A percentile compares a stretch with the other conserved stretches of the same genome.
Conservation (phyloP, 2,888 invertebrate species). For the Ferdinandea cuprea region DNA sequence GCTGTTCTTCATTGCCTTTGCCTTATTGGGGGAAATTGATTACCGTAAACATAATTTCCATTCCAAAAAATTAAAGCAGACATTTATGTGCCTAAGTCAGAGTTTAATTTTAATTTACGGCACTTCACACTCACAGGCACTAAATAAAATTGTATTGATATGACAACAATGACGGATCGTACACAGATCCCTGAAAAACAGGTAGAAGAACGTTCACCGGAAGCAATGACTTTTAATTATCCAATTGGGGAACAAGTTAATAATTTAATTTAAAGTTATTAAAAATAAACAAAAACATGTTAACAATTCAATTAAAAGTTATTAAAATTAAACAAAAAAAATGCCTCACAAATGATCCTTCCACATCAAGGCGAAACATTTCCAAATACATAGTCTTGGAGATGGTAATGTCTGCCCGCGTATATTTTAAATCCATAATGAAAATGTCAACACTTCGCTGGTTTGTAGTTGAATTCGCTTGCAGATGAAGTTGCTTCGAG, state of each 20-base stretch:
- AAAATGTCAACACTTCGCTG: conserved; percentile 50
- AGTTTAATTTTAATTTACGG: conserved; percentile 46
- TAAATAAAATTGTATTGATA: conserved; percentile 13
- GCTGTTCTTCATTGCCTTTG: background rate
- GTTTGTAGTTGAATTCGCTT: conserved; percentile 39
- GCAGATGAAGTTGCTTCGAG: conserved; percentile 38
- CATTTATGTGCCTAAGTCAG: conserved; percentile 44
- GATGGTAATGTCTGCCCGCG: background rate
- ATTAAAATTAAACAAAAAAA: background rate
- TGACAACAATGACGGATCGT: background rate
- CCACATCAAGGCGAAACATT: background rate
- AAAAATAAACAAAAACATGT: conserved; percentile 17
- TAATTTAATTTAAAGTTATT: conserved; percentile 38
- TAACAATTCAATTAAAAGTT: conserved; percentile 45
- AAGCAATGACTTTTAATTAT: conserved; percentile 63
- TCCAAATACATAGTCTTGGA: conserved; percentile 9
- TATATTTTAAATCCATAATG: conserved; percentile 16
- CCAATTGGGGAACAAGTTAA: conserved; percentile 46
- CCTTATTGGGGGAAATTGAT: conserved; percentile 27
- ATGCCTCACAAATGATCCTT: background rate
- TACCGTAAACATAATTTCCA: conserved; percentile 47
- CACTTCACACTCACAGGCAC: background rate
- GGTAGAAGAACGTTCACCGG: conserved; percentile 55
- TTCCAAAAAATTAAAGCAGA: conserved; percentile 53
- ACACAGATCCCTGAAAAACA: conserved; percentile 6